These are phyloP conservation scores for Rhyzopertha dominica DNA, from an alignment of 1,140 invertebrate species.

Conservation along the genomic window DNA sequence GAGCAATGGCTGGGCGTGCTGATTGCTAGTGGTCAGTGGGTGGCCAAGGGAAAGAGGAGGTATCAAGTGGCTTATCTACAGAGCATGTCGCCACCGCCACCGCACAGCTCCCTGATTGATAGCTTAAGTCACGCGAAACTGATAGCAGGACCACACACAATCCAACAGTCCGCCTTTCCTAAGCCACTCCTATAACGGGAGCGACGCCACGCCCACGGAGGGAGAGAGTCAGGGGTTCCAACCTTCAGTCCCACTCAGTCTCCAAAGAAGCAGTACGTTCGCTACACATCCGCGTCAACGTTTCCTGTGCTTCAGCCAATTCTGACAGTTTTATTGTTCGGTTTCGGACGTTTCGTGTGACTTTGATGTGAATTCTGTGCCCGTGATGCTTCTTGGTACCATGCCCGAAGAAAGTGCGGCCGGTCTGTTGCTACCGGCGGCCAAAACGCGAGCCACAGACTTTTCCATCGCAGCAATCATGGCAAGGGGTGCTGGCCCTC, in stretches of 20 bases:
- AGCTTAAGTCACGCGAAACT: slow-evolving; percentile 42
- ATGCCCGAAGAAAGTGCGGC: slow-evolving; percentile 41
- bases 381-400: slow-evolving; percentile 42
- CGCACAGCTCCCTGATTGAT: slow-evolving; percentile 44
- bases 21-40: slow-evolving; percentile 36
- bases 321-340: slow-evolving; percentile 9
- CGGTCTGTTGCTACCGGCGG: slow-evolving; percentile 37
- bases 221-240: too few species aligned
- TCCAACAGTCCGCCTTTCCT: slow-evolving; percentile 18
- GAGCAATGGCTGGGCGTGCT: slow-evolving; percentile 32
- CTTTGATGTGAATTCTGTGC: slow-evolving; percentile 11
- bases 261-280: too few species aligned
- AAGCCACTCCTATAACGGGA: too few species aligned
- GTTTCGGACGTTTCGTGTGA: too few species aligned
- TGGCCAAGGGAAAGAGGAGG: slow-evolving; percentile 34
- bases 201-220: too few species aligned
- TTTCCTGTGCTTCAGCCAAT: slow-evolving; percentile 2
- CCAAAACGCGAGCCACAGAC: slow-evolving; percentile 67
- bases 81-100: slow-evolving; percentile 45
- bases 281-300: not conserved
- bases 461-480: slow-evolving; percentile 93
- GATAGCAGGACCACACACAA: slow-evolving; percentile 42
- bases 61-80: slow-evolving; percentile 46
- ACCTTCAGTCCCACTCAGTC: slow-evolving; percentile 24
- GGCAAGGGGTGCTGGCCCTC: slow-evolving; percentile 59